Evolutionary conservation across 2,888 invertebrate genomes (phyloP).

Genomic region (Dynastes tityus): DNA sequence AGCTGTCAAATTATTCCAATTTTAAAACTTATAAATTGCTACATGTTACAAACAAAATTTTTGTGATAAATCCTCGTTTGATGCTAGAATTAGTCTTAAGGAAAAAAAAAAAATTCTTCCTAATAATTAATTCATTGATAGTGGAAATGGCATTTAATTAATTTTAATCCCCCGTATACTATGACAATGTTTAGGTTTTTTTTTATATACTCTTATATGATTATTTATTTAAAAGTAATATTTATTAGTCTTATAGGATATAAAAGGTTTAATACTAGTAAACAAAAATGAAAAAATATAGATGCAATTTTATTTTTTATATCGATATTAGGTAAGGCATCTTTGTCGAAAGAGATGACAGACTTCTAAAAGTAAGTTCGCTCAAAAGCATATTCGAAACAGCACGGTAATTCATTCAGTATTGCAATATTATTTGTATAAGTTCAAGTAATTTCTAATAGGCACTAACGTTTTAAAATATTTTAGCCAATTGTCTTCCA

Average conservation of each 20-base stretch:
- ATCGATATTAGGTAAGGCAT: slow-evolving; percentile 18
- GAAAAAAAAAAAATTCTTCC: too few relatives aligned
- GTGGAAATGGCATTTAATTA: not conserved
- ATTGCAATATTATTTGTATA: slow-evolving; percentile 9
- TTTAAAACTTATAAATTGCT: too few relatives aligned
- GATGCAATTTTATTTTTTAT: slow-evolving; percentile 23
- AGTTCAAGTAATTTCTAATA: slow-evolving; percentile 7
- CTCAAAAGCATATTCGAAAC: slow-evolving; percentile 4
- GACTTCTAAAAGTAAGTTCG: slow-evolving; percentile 1
- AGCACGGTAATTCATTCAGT: not conserved
- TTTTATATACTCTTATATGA: not conserved
- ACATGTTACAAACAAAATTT: too few relatives aligned
- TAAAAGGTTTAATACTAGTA: slow-evolving; percentile 1
- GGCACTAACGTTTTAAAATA: slow-evolving; percentile 3
- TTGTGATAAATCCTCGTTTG: too few relatives aligned
- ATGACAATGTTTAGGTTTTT: not conserved
- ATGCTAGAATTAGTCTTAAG: too few relatives aligned
- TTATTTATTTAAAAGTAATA: slow-evolving; percentile 16
- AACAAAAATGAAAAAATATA: not conserved
- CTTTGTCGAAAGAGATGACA: slow-evolving; percentile 5
- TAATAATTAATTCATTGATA: too few relatives aligned
- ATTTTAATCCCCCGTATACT: not conserved
- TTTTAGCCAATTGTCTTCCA: slow-evolving; percentile 31
- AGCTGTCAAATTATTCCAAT: too few relatives aligned
- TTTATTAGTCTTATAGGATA: slow-evolving; percentile 14